Evolutionary conservation across 2,888 invertebrate genomes (phyloP), one percentile per base, ranked within the genome.

Genomic region (Scrobipalpa atriplicella): DNA sequence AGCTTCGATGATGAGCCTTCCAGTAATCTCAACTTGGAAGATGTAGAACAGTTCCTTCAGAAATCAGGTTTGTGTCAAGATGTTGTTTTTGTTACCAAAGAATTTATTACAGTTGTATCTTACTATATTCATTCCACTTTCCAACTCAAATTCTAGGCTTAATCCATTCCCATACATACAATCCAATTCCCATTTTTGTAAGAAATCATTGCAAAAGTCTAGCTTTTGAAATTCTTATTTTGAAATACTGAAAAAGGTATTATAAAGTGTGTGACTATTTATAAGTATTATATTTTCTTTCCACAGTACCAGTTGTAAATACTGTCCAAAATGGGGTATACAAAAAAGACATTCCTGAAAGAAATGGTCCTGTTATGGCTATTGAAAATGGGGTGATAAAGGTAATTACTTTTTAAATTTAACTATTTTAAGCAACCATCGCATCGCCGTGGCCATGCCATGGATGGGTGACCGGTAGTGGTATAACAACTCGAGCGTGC

Each of bases 301-400:
- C 75, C 65, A 51, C 76, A 85, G 84, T 65, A 63, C 77, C 81
- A 38, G 66, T 72, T 19, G 6, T 36, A 54, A 52, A 47, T 18
- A 18, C 70, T 71, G 68, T 70, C 62, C 66, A 68, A 69, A 67
- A 69, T 62, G 70, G 71, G 19, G 18, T n/a, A 18, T 6, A 13
- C 18, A 63, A 52, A 56, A 75, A 73, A 64, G 66, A 69, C 62
- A 69, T 76, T 68, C 67, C 73, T 69, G 82, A 85, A 71, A 85
- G 78, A 70, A 82, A 78, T 74, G 84, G 86, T 11, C 90, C 89
- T 19, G 82, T 92, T 51, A 85, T 92, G 81, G 85, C 92, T 41
- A 91, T 92, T 72, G 92, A 92, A 78, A 92, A 92, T 87, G 92
- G 92, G 69, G 75, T 92, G 56, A 92, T 92, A 69, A 89, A 90